Evolutionary conservation across 2,113 vertebrate genomes (phyloP).

Genomic region (Siniperca chuatsi): DNA sequence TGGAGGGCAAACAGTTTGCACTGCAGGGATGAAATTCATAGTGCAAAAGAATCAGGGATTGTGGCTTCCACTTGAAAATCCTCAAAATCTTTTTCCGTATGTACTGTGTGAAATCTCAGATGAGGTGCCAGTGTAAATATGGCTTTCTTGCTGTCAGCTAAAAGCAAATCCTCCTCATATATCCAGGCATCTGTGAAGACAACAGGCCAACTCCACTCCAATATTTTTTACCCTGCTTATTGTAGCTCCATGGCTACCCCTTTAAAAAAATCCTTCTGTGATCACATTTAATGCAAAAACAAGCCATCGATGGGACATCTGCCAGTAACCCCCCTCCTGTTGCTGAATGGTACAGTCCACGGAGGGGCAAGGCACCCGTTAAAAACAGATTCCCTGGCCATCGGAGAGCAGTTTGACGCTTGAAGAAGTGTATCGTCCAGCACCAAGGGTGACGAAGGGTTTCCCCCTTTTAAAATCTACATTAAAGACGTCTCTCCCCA

Average conservation of each 20-base stretch:
- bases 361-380: conserved; percentile 73
- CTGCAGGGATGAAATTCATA: neutral
- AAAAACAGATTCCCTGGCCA: conserved; percentile 54
- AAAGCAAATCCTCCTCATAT: conserved; percentile 16
- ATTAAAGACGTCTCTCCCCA: conserved; percentile 1
- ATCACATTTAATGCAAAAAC: conserved; percentile 41
- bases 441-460: conserved; percentile 64
- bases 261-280: conserved; percentile 4
- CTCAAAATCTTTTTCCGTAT: neutral
- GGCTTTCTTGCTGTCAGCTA: conserved; percentile 3
- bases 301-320: conserved; percentile 42
- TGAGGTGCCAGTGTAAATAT: conserved; percentile 63
- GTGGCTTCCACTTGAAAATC: neutral
- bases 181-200: conserved; percentile 52
- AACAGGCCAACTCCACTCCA: conserved; percentile 11
- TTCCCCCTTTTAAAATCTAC: conserved; percentile 29
- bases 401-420: conserved; percentile 39
- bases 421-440: conserved; percentile 65
- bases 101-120: neutral
- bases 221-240: conserved; percentile 44
- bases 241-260: conserved; percentile 15
- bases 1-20: neutral
- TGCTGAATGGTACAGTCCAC: conserved; percentile 49
- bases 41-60: neutral
- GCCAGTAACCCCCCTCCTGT: conserved; percentile 46